Percentiles rank a stretch among this genome's conserved stretches.
These are phyloP conservation scores for Equus quagga DNA, from an alignment of 2,113 vertebrate genomes.

Conservation along the genomic window DNA sequence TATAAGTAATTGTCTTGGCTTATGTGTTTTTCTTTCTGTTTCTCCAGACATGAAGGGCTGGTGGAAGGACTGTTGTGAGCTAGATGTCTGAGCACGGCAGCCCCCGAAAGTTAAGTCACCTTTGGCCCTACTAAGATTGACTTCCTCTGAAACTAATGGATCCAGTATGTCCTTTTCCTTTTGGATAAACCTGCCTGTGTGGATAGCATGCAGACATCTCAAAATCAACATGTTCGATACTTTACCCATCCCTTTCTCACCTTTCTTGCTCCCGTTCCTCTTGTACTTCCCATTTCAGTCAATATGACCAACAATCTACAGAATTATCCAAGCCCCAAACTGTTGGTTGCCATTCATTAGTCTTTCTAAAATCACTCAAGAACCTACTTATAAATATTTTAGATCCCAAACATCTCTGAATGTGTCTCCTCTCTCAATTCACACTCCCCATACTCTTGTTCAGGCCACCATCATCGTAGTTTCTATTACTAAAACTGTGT, in stretches of 20 bases:
- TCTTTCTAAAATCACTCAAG: not conserved
- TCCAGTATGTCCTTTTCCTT: not conserved
- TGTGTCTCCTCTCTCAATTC: not conserved
- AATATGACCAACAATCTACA: not conserved
- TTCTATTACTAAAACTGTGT: not conserved
- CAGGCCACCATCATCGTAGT: not conserved
- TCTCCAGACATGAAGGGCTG: not conserved
- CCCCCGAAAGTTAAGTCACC: accelerated
- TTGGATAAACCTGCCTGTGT: not conserved
- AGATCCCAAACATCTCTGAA: not conserved
- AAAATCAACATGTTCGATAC: not conserved
- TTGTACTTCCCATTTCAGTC: accelerated
- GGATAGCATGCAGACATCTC: not conserved
- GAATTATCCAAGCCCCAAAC: not conserved
- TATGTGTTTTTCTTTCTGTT: not conserved
- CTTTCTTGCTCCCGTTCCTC: not conserved
- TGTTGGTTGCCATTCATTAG: no score
- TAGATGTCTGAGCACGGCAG: not conserved
- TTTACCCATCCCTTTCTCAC: not conserved
- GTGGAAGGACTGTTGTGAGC: not conserved
- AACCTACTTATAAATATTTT: not conserved
- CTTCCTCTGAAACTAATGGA: not conserved
- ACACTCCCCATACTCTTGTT: not conserved
- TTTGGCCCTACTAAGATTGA: not conserved
- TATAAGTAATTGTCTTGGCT: not conserved